Base-by-base conservation (phyloP, 1,140 invertebrate genomes). In the Coenobita brevimanus region DNA sequence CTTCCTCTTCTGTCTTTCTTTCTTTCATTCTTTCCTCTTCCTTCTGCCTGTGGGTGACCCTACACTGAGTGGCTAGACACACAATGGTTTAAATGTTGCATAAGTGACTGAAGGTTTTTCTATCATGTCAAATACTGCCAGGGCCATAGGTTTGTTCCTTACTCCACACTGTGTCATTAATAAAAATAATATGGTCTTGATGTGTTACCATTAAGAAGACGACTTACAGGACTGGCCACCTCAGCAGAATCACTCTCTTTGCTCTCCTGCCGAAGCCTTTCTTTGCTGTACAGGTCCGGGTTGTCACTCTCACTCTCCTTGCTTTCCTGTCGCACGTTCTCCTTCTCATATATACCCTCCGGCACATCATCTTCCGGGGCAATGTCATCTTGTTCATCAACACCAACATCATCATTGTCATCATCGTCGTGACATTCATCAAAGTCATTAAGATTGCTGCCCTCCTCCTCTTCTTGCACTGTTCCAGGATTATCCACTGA, bases 381-480 rank as follows among this genome's bases (percentile, higher is more conserved):
- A 10, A 79, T 75, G 8, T 64, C 38, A n/a, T 79, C 62, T 82
- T 6, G 6, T 24, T 54, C 13, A 8, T 33, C 41, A 38, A 27
- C 17, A 38, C 2, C 41, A 13, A 27, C 43, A 80, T 80, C 54
- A n/a, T 62, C n/a, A 21, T 64, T 67, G 30, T 33, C 33, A 21
- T 78, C 85, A 24, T 79, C 46, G 15, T 80, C 76, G 54, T 84
- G n/a, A n/a, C 67, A 46, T 30, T 80, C 54, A 38, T 91, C 88
- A 27, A 46, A 79, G 54, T 71, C 85, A 10, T 83, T 80, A 21
- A 73, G 41, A 60, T 89, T 88, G 10, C 86, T 86, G 33, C 91
- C 91, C 62, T 92, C 91, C 83, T 89, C 91, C 33, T 89, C 86
- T 27, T 82, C 82, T 83, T 92, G 91, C 10, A 88, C 73, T 8